phyloP scores from a whole-genome alignment of 2,797 vertebrate genomes.

The Brotogeris chrysoptera region DNA sequence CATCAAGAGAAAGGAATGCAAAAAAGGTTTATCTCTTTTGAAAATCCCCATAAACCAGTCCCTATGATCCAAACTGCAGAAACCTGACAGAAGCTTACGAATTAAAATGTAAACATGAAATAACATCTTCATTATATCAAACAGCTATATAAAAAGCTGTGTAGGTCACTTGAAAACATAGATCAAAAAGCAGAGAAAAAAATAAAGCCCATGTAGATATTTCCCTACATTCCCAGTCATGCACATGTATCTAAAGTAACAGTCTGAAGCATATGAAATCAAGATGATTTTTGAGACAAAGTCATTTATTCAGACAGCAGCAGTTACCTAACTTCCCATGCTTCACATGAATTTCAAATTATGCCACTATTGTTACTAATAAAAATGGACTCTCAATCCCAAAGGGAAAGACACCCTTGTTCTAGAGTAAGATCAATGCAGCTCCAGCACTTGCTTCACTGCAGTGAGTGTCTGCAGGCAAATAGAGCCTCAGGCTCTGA shows the following conservation, averaged over 20 bases:
- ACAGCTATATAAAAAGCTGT: background rate
- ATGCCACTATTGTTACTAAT: fast-evolving
- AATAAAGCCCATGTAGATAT: background rate
- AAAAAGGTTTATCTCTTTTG: background rate
- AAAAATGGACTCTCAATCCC: background rate
- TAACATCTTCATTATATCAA: background rate
- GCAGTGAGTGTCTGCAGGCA: background rate
- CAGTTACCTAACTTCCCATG: background rate
- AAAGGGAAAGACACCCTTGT: fast-evolving
- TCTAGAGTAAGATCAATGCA: background rate
- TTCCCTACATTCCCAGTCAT: background rate
- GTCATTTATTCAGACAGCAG: background rate
- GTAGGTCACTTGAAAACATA: background rate
- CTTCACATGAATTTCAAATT: background rate
- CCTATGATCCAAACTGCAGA: background rate
- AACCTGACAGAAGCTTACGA: background rate
- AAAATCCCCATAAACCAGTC: background rate
- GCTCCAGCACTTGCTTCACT: fast-evolving
- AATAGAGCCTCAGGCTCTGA: too few relatives aligned
- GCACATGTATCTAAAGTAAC: fast-evolving
- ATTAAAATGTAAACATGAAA: background rate
- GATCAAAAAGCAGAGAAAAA: background rate
- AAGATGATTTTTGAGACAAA: background rate
- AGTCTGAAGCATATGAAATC: background rate
- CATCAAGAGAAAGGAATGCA: background rate